Percentiles rank a stretch among this genome's conserved stretches.
Evolutionary conservation across 2,888 invertebrate species (phyloP).

Genomic region (Hanleya hanleyi): DNA sequence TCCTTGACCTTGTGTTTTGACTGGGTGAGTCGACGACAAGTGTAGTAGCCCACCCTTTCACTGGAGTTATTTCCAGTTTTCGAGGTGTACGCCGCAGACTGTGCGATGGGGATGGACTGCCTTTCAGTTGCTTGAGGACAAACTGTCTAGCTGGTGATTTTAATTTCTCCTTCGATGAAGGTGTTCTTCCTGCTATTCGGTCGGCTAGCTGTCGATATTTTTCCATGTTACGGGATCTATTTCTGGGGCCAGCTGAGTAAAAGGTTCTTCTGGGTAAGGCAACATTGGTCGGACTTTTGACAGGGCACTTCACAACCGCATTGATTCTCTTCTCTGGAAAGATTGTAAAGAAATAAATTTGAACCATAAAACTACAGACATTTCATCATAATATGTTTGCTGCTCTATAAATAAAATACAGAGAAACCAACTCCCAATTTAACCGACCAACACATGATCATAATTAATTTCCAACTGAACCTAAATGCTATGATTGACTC

Average conservation of each 20-base stretch:
- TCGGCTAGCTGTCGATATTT: constrained; percentile 54
- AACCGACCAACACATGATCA: no score
- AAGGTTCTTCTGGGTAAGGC: constrained; percentile 50
- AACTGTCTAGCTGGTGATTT: constrained; percentile 52
- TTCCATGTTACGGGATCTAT: constrained; percentile 51
- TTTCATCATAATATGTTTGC: no score
- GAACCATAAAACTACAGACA: no score
- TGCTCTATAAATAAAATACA: no score
- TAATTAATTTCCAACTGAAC: no score
- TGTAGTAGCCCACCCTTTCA: constrained; percentile 20
- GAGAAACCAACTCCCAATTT: no score
- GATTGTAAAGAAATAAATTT: neutral
- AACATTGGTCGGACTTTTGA: neutral
- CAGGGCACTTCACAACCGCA: neutral
- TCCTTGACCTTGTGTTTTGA: constrained; percentile 46
- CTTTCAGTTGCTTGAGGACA: constrained; percentile 51
- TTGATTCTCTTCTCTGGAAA: no score
- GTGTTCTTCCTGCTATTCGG: constrained; percentile 46
- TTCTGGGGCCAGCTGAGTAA: constrained; percentile 55
- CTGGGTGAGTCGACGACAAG: constrained; percentile 45
- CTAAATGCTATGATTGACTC: no score
- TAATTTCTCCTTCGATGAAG: constrained; percentile 14
- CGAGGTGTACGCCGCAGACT: neutral
- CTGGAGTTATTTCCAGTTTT: constrained; percentile 29
- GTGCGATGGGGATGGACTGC: constrained; percentile 46